Conservation (phyloP, 2,113 vertebrate species). For the Peromyscus leucopus region DNA sequence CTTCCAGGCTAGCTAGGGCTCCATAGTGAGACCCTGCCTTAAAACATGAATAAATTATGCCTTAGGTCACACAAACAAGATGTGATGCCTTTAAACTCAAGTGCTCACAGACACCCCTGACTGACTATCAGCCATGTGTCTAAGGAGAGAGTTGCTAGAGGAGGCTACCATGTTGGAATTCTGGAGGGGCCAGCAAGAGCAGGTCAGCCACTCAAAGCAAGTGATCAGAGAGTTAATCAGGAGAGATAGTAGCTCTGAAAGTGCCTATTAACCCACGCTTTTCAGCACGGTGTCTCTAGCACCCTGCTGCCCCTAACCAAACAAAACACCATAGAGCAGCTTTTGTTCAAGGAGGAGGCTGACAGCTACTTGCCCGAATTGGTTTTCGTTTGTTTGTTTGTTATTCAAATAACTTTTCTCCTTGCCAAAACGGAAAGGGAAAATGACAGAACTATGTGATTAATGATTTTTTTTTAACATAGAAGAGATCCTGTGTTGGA, state of each 20-base stretch:
- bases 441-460: conserved; percentile 81
- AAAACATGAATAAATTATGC: not conserved
- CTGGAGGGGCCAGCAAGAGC: not conserved
- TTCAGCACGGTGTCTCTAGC: conserved; percentile 40
- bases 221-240: conserved; percentile 66
- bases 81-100: not conserved
- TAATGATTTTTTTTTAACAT: conserved; percentile 80
- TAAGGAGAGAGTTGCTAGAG: not conserved
- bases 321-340: conserved; percentile 58
- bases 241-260: conserved; percentile 56
- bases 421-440: conserved; percentile 75
- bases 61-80: conserved; percentile 16
- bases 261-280: conserved; percentile 63
- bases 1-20: not conserved
- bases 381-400: conserved; percentile 78
- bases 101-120: not conserved
- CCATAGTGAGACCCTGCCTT: not conserved
- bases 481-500: conserved; percentile 80
- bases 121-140: not conserved
- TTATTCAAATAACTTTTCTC: conserved; percentile 80
- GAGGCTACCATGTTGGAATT: not conserved
- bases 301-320: conserved; percentile 68
- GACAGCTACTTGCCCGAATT: conserved; percentile 71
- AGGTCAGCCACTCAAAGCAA: conserved; percentile 50
- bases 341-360: conserved; percentile 72